Evolutionary conservation across 2,113 vertebrate genomes (phyloP).

Genomic region (Thinocorus orbignyianus): DNA sequence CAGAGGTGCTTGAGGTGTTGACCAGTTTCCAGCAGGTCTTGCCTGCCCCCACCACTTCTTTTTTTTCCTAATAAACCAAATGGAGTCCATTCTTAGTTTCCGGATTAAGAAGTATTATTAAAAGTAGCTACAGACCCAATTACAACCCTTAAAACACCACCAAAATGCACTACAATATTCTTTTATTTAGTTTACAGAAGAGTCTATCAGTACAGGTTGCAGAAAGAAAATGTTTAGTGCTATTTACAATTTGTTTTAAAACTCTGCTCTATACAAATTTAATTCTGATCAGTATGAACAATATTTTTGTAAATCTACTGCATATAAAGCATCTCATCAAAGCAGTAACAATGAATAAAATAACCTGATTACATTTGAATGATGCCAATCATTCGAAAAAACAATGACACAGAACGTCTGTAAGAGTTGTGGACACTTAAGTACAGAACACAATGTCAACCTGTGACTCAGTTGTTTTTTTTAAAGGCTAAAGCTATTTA

Average conservation of each 20-base stretch:
- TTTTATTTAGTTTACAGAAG: constrained; percentile 97
- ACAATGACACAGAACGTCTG: constrained; percentile 74
- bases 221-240: constrained; percentile 91
- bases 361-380: constrained; percentile 82
- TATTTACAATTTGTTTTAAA: constrained; percentile 98
- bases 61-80: neutral
- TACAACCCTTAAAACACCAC: constrained; percentile 62
- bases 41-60: neutral
- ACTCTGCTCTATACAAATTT: constrained; percentile 97
- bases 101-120: neutral
- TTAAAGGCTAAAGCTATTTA: constrained; percentile 89
- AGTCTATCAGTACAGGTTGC: constrained; percentile 91
- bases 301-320: constrained; percentile 88
- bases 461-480: constrained; percentile 76
- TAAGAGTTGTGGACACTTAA: constrained; percentile 79
- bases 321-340: constrained; percentile 90
- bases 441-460: constrained; percentile 85
- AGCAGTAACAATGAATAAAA: constrained; percentile 83
- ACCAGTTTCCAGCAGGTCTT: neutral
- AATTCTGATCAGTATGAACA: constrained; percentile 98
- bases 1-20: neutral
- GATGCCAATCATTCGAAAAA: constrained; percentile 79
- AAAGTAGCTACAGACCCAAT: neutral
- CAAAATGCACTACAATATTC: constrained; percentile 84
- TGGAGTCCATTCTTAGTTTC: neutral